phyloP scores from a whole-genome alignment of 1,140 invertebrate genomes.

The Leptinotarsa texana region DNA sequence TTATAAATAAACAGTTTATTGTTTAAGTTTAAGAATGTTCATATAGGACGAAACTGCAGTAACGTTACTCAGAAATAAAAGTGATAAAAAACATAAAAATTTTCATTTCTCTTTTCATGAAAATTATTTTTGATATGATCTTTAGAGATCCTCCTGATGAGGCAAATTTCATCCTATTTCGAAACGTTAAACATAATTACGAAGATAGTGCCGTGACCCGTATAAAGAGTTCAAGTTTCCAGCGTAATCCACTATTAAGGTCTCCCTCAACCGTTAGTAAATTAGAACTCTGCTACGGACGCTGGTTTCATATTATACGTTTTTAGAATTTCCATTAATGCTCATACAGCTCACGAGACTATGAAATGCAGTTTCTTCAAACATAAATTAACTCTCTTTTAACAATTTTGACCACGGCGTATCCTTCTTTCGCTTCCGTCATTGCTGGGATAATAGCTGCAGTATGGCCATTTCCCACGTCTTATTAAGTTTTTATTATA shows the following conservation, averaged over 20 bases:
- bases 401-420: not conserved
- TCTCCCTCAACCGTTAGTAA: not conserved
- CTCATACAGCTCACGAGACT: not conserved
- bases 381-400: not conserved
- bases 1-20: too few species aligned
- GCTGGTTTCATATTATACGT: slow-evolving; percentile 6
- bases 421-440: not conserved
- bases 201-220: not conserved
- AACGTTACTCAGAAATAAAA: too few species aligned
- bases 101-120: too few species aligned
- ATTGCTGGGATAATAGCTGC: not conserved
- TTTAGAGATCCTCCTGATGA: too few species aligned
- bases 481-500: not conserved
- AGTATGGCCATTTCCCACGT: not conserved
- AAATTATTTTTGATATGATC: too few species aligned
- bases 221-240: not conserved
- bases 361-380: not conserved
- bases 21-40: too few species aligned
- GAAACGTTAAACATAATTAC: not conserved
- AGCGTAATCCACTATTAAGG: slow-evolving; percentile 8
- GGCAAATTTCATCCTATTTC: not conserved
- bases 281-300: slow-evolving; percentile 3
- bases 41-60: too few species aligned
- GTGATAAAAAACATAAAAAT: too few species aligned
- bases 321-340: not conserved